Evolutionary conservation across 2,888 invertebrate species (phyloP).

Genomic region (Perithous albicinctus): DNA sequence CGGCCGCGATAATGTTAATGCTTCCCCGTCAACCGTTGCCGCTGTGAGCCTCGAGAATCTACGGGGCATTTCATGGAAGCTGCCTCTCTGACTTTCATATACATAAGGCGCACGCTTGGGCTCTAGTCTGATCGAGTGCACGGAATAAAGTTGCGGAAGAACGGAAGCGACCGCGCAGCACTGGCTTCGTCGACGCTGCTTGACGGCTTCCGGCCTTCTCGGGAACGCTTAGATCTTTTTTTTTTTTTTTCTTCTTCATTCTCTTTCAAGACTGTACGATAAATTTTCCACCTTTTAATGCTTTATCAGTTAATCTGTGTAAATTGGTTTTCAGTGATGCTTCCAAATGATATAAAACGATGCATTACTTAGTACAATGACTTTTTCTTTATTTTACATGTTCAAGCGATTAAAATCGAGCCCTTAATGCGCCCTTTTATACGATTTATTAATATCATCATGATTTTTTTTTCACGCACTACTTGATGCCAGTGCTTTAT

Average conservation of each 20-base stretch:
- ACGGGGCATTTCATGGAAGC: conserved; percentile 58
- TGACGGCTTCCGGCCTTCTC: conserved; percentile 36
- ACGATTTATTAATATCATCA: conserved; percentile 9
- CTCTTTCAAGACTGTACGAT: not conserved
- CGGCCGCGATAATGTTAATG: conserved; percentile 73
- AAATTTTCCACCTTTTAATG: not conserved
- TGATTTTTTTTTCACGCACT: conserved; percentile 1
- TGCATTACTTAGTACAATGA: too few relatives aligned
- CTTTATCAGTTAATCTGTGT: not conserved
- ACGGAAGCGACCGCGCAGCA: conserved; percentile 50
- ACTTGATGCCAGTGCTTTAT: not conserved
- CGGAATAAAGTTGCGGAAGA: conserved; percentile 57
- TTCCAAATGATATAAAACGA: not conserved
- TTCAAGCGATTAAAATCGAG: not conserved
- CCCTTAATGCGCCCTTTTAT: conserved; percentile 1
- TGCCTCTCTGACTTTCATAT: conserved; percentile 61
- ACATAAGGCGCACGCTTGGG: conserved; percentile 17
- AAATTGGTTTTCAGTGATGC: not conserved
- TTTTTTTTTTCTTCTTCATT: conserved; percentile 7
- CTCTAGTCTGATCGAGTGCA: conserved; percentile 54
- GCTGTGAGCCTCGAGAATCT: conserved; percentile 9
- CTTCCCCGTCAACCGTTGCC: conserved; percentile 44
- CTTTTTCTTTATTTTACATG: not conserved
- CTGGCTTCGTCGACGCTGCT: conserved; percentile 34
- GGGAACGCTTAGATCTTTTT: conserved; percentile 14